phyloP scores from a whole-genome alignment of 2,888 invertebrate genomes.

The Pseudolycoriella hygida region DNA sequence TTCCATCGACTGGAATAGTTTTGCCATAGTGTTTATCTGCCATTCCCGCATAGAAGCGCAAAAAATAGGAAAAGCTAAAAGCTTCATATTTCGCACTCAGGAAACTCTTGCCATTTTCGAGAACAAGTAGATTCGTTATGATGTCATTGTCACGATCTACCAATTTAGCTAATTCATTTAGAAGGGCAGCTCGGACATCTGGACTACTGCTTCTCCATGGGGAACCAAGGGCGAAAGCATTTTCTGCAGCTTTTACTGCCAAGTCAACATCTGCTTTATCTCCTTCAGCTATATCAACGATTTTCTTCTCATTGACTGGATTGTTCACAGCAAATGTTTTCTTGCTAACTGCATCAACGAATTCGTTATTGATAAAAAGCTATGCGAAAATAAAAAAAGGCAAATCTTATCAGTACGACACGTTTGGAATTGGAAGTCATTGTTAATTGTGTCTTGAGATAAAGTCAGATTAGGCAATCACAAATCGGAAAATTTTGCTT shows the following conservation, averaged over 20 bases:
- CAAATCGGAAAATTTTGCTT: too few relatives aligned
- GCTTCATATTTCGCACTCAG: constrained; percentile 35
- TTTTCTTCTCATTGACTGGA: constrained; percentile 59
- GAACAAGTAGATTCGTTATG: constrained; percentile 55
- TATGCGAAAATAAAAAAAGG: constrained; percentile 23
- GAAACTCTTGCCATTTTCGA: constrained; percentile 67
- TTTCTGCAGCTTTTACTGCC: constrained; percentile 66
- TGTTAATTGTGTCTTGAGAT: too few relatives aligned
- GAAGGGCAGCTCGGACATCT: constrained; percentile 52
- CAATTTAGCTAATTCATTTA: constrained; percentile 46
- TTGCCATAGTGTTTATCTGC: constrained; percentile 74
- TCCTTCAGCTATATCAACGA: constrained; percentile 64
- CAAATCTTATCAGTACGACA: not conserved
- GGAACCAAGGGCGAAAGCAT: constrained; percentile 54
- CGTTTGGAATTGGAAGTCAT: too few relatives aligned
- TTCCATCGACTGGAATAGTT: constrained; percentile 56
- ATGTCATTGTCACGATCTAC: constrained; percentile 55
- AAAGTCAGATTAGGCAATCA: too few relatives aligned
- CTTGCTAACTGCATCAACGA: constrained; percentile 62
- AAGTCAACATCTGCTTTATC: constrained; percentile 69
- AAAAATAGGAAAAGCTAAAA: constrained; percentile 28
- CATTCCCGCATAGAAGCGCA: constrained; percentile 67
- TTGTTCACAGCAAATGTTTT: constrained; percentile 76
- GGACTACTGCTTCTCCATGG: constrained; percentile 71
- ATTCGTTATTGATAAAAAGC: constrained; percentile 70